Conservation (phyloP, 2,888 invertebrate species). For the Ectemnius cavifrons region DNA sequence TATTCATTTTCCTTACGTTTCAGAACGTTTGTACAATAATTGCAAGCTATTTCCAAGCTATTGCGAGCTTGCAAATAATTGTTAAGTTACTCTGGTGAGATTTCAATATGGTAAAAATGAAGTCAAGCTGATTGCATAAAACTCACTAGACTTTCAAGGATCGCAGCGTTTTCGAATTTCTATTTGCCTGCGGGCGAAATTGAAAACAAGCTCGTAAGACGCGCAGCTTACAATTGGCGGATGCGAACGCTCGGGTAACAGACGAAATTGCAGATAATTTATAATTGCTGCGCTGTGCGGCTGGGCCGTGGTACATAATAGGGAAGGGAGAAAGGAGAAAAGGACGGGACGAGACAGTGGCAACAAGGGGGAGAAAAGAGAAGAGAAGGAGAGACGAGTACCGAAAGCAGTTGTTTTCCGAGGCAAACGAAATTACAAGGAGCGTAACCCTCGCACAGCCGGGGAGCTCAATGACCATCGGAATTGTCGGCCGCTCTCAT, state of each 20-base stretch:
- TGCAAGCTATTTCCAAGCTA: too few relatives aligned
- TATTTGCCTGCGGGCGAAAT: constrained; percentile 6
- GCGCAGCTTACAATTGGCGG: constrained; percentile 19
- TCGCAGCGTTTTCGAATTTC: constrained; percentile 16
- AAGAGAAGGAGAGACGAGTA: constrained; percentile 23
- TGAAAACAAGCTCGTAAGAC: constrained; percentile 43
- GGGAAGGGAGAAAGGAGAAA: constrained; percentile 7
- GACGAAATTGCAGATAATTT: constrained; percentile 64
- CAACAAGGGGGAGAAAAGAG: constrained; percentile 3
- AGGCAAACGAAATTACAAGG: constrained; percentile 61
- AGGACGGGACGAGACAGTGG: constrained; percentile 13
- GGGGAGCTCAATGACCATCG: constrained; percentile 53
- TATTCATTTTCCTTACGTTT: too few relatives aligned
- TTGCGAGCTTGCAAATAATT: too few relatives aligned
- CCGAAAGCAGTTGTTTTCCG: constrained; percentile 58
- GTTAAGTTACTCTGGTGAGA: too few relatives aligned
- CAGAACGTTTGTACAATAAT: too few relatives aligned
- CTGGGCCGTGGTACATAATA: constrained; percentile 1
- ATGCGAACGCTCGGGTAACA: constrained; percentile 41
- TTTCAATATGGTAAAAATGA: too few relatives aligned
- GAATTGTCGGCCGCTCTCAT: constrained; percentile 54
- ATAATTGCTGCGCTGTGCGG: constrained; percentile 54
- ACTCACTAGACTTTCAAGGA: background rate
- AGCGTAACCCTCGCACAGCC: constrained; percentile 53
- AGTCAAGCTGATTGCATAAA: too few relatives aligned